Percentiles rank a stretch among this genome's conserved stretches.
Evolutionary conservation across 2,888 invertebrate species (phyloP).

Genomic region (Lasioglossum leucozonium): DNA sequence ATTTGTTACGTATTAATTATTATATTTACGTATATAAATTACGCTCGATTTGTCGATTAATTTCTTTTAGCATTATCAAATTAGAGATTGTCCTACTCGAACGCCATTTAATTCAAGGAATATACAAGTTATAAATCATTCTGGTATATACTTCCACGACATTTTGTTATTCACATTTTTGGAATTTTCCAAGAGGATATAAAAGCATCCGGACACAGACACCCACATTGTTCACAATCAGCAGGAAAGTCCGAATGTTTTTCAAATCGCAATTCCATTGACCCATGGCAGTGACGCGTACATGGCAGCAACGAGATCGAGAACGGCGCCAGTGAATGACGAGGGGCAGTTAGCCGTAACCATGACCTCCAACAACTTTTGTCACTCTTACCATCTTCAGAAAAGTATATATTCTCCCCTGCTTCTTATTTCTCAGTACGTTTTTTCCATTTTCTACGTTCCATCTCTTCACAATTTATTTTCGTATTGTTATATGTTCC

Average conservation of each 20-base stretch:
- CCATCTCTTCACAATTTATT: too few relatives aligned
- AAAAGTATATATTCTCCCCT: too few relatives aligned
- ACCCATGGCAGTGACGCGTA: slow-evolving; percentile 65
- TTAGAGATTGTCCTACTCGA: background rate
- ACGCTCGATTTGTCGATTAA: too few relatives aligned
- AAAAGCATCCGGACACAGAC: background rate
- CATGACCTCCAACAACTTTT: slow-evolving; percentile 71
- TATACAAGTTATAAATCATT: background rate
- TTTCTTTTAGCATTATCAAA: too few relatives aligned
- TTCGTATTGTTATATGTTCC: too few relatives aligned
- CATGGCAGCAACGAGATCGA: slow-evolving; percentile 31
- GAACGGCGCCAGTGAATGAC: slow-evolving; percentile 44
- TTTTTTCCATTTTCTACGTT: too few relatives aligned
- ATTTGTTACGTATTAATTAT: too few relatives aligned
- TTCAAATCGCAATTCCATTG: slow-evolving; percentile 62
- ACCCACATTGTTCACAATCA: slow-evolving; percentile 16
- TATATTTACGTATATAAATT: too few relatives aligned
- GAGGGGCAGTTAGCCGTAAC: slow-evolving; percentile 65
- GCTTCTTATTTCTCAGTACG: too few relatives aligned
- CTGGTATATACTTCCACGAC: background rate
- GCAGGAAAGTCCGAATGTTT: slow-evolving; percentile 20
- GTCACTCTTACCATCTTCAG: slow-evolving; percentile 8
- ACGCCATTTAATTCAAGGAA: background rate
- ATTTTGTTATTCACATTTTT: background rate
- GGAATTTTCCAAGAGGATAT: background rate